Percentiles rank a stretch among this genome's conserved stretches.
Evolutionary conservation across 1,140 invertebrate species (phyloP).

Genomic region (Andrena cerasifolii): DNA sequence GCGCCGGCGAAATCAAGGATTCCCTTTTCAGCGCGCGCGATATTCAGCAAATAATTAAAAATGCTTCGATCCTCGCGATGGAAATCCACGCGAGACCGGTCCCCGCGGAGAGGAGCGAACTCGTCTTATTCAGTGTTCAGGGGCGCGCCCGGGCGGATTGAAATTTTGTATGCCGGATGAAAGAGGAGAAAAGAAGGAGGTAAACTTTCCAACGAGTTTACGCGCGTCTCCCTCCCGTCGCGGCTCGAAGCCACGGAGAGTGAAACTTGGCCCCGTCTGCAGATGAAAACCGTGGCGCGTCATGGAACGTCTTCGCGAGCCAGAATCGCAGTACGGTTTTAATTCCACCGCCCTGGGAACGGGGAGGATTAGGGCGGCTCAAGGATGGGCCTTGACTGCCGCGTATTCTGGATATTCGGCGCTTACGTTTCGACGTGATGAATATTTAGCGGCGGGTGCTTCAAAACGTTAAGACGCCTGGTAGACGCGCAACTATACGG

Average conservation of each 20-base stretch:
- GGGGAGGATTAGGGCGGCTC: conserved; percentile 47
- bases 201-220: conserved; percentile 45
- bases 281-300: conserved; percentile 35
- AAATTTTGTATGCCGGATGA: conserved; percentile 20
- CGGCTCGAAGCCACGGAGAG: not conserved
- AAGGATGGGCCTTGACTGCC: conserved; percentile 30
- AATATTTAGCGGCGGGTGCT: conserved; percentile 64
- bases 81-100: not conserved
- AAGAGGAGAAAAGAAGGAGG: not conserved
- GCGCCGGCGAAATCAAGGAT: no score
- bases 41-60: no score
- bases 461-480: conserved; percentile 59
- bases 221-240: not conserved
- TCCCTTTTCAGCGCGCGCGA: no score
- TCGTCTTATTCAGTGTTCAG: not conserved
- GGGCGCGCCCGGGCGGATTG: conserved; percentile 6
- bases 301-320: conserved; percentile 12
- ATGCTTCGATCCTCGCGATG: not conserved
- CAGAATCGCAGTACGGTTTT: conserved; percentile 59
- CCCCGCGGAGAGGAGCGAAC: not conserved
- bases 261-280: conserved; percentile 6
- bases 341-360: conserved; percentile 54
- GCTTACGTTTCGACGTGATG: conserved; percentile 60
- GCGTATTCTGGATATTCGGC: conserved; percentile 45
- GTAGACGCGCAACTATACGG: conserved; percentile 46